These are phyloP conservation scores for Oncorhynchus tshawytscha DNA, from an alignment of 2,113 vertebrate genomes.

Conservation along the genomic window DNA sequence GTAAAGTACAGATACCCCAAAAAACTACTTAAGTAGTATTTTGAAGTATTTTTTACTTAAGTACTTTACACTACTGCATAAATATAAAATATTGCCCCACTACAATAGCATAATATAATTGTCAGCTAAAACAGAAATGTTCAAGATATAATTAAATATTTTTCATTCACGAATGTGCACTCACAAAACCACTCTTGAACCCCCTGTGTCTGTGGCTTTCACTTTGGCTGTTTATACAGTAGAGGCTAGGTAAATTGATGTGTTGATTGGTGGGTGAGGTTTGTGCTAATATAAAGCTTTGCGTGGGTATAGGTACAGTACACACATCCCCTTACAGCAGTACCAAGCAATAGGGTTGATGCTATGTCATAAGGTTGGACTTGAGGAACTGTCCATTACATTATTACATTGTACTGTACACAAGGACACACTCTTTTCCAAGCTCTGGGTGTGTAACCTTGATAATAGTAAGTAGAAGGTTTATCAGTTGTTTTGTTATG, in stretches of 20 bases:
- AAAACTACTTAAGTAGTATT: too few species aligned
- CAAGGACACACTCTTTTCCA: not conserved
- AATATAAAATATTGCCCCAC: too few species aligned
- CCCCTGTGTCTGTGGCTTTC: not conserved
- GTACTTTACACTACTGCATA: too few species aligned
- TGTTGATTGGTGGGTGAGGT: conserved; percentile 16
- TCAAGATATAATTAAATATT: too few species aligned
- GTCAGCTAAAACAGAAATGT: too few species aligned
- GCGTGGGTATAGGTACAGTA: conserved; percentile 5
- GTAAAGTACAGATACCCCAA: too few species aligned
- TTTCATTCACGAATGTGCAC: too few species aligned
- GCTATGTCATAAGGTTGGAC: conserved; percentile 9
- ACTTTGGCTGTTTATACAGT: not conserved
- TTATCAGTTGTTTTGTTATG: too few species aligned
- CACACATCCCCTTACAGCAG: conserved; percentile 15
- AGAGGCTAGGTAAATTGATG: not conserved
- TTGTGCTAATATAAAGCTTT: conserved; percentile 33
- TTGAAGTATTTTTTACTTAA: too few species aligned
- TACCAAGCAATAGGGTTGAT: not conserved
- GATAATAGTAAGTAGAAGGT: not conserved
- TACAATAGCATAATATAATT: too few species aligned
- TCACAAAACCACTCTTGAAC: not conserved
- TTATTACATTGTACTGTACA: not conserved
- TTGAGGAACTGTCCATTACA: conserved; percentile 8
- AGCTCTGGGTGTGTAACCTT: not conserved